A percentile compares a stretch with the other conserved stretches of the same genome.
These are phyloP conservation scores for Scaptomyza polygonia DNA, from an alignment of 2,888 invertebrate species.

Conservation along the genomic window DNA sequence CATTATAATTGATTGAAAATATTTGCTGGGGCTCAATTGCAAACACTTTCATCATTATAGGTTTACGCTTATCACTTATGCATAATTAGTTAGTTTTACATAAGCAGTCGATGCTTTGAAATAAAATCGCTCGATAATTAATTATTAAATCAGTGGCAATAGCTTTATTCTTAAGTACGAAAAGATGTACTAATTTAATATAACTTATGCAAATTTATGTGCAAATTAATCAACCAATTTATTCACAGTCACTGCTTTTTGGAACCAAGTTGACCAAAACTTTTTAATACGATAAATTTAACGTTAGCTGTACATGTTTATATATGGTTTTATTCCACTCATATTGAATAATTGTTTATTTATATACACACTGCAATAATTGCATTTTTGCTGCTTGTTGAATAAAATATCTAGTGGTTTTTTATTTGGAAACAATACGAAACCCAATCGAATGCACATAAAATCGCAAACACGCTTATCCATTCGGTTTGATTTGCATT, in stretches of 20 bases:
- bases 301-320: conserved; percentile 23
- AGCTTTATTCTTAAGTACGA: conserved; percentile 29
- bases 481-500: conserved; percentile 27
- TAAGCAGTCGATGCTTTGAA: conserved; percentile 52
- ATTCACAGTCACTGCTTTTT: conserved; percentile 20
- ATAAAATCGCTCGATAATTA: conserved; percentile 29
- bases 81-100: conserved; percentile 5
- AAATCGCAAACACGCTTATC: conserved; percentile 15
- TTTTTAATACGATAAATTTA: conserved; percentile 3
- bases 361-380: conserved; percentile 16
- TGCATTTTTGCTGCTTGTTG: conserved; percentile 9
- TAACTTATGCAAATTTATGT: background rate
- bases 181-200: conserved; percentile 19
- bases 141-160: conserved; percentile 13
- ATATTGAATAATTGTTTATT: conserved; percentile 2
- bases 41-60: conserved; percentile 64
- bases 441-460: conserved; percentile 6
- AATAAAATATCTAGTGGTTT: conserved; percentile 17
- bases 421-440: conserved; percentile 1
- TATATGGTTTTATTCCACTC: background rate
- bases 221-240: conserved; percentile 18
- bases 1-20: conserved; percentile 55
- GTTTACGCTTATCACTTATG: conserved; percentile 54
- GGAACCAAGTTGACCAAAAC: conserved; percentile 1
- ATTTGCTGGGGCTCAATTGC: conserved; percentile 74